Evolutionary conservation across 2,113 vertebrate genomes (phyloP).

Genomic region (Rhabdornis inornatus): DNA sequence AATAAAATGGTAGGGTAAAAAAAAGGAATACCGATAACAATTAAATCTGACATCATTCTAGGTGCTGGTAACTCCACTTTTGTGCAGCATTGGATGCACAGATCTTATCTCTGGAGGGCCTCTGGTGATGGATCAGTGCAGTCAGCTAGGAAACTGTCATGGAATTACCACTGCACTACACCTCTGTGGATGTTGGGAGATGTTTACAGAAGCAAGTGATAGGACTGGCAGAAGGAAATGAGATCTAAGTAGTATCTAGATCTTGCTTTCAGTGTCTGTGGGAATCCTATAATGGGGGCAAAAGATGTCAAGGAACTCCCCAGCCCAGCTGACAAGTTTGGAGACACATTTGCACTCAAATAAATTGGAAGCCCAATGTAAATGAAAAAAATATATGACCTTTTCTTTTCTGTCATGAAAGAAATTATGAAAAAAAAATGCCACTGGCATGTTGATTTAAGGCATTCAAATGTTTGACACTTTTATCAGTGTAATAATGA

Average conservation of each 20-base stretch:
- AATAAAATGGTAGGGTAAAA: background rate
- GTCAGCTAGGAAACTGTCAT: background rate
- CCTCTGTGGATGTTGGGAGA: background rate
- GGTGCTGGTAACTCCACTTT: background rate
- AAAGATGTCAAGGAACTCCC: background rate
- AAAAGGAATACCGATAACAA: background rate
- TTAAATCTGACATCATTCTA: background rate
- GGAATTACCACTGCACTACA: background rate
- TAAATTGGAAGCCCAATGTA: background rate
- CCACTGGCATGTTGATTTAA: background rate
- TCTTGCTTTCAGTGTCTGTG: background rate
- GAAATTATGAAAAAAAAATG: background rate
- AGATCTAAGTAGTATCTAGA: background rate
- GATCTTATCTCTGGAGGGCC: background rate
- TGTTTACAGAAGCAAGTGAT: background rate
- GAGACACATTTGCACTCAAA: background rate
- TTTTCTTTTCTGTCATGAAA: background rate
- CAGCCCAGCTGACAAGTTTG: background rate
- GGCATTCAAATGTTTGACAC: background rate
- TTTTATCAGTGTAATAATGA: background rate
- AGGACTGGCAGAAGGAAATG: background rate
- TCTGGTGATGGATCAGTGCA: fast-evolving
- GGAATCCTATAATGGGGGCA: background rate
- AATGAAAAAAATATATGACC: background rate
- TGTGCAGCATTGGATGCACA: fast-evolving